Base-by-base conservation (phyloP, 1,140 invertebrate species). In the Babylonia areolata region DNA sequence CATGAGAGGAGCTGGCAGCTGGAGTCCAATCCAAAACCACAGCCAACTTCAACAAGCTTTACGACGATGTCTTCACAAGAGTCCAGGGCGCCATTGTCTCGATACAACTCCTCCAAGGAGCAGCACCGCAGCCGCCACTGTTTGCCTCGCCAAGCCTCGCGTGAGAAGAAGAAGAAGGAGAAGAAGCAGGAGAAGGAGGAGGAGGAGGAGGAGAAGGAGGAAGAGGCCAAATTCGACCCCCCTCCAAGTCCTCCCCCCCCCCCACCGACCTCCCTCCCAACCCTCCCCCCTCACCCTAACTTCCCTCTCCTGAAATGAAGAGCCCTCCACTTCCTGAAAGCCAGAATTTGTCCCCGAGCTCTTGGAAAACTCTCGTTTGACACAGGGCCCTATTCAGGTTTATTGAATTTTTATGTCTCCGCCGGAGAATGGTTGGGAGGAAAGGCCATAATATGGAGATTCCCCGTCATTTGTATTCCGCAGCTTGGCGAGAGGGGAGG, bases 401-500 rank as follows among this genome's bases (percentile, higher is more conserved):
- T 84, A 84, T 84, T 84, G 82, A 84, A 84, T 84, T 84, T 84
- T 84, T 84, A 84, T 73, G 82, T 84, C 82, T 84, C 64, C 20
- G 64, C 69, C 31, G 31, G 37, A 84, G 82, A 84, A 73, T 46
- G 37, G 46, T 64, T n/a, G 31, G n/a, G 64, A 64, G 54, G 64
- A 84, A 84, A 75, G 64, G 82, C 64, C 82, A 84, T 84, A 84
- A 73, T 84, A 84, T 84, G 82, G 82, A 84, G 82, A 84, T 84
- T 84, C 82, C 28, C 35, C 37, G 39, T 46, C 82, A 84, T 84
- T 84, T 84, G 82, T 84, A 84, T 84, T 84, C 82, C 69, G 82
- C 28, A 20, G 69, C 64, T 46, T 23, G 17, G 82, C 82, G n/a
- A 84, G 82, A 84, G 64, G 40, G 37, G 17, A 69, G 64, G 31